A percentile compares a stretch with the other conserved stretches of the same genome.
These are phyloP conservation scores for Drosophila repleta DNA, from an alignment of 1,140 invertebrate genomes.

Conservation along the genomic window DNA sequence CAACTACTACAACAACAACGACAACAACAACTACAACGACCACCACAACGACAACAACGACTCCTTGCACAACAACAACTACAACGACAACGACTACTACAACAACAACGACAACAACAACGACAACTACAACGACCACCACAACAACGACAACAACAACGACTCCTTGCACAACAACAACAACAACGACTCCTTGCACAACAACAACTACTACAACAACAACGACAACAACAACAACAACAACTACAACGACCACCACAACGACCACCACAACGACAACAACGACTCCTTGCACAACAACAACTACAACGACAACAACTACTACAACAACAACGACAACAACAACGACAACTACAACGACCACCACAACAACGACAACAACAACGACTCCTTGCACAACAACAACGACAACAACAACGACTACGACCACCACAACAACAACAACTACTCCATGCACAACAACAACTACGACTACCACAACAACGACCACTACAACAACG, in stretches of 20 bases:
- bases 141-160: no score
- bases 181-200: constrained; percentile 16
- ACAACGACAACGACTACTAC: constrained; percentile 15
- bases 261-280: constrained; percentile 9
- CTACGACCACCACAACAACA: neutral
- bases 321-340: constrained; percentile 4
- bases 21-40: constrained; percentile 14
- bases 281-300: constrained; percentile 1
- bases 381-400: constrained; percentile 12
- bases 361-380: constrained; percentile 9
- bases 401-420: constrained; percentile 9
- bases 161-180: constrained; percentile 3
- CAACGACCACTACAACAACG: neutral
- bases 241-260: neutral
- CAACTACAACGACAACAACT: constrained; percentile 10
- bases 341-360: constrained; percentile 8
- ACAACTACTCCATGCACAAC: neutral
- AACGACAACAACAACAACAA: constrained; percentile 24
- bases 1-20: constrained; percentile 12
- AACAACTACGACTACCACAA: constrained; percentile 5
- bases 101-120: constrained; percentile 9
- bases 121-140: neutral
- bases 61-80: neutral
- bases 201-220: constrained; percentile 3
- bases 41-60: no score